A percentile compares a stretch with the other conserved stretches of the same genome.
Conservation (phyloP, 1,140 invertebrate genomes). For the Leucophenga varia region DNA sequence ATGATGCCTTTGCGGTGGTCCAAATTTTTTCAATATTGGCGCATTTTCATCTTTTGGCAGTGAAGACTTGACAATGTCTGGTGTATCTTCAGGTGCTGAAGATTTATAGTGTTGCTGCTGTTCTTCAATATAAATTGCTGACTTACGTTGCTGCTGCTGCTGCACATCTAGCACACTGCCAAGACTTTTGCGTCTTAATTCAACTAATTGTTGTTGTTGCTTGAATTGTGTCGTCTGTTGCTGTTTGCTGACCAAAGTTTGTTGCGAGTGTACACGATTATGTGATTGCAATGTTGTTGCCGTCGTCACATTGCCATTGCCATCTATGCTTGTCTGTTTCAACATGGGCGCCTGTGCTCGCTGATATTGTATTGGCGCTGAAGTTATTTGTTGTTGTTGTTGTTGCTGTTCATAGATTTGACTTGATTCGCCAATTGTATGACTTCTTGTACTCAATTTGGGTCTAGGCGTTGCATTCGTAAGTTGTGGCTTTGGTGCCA, state of each 20-base stretch:
- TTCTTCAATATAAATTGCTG: conserved; percentile 3
- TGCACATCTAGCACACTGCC: conserved; percentile 34
- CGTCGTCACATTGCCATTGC: not conserved
- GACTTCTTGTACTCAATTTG: conserved; percentile 25
- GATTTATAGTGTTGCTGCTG: conserved; percentile 35
- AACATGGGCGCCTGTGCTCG: conserved; percentile 4
- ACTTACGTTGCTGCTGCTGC: conserved; percentile 18
- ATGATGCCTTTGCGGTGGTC: conserved; percentile 48
- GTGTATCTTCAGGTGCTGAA: conserved; percentile 45
- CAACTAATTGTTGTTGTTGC: conserved; percentile 5
- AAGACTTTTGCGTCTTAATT: conserved; percentile 41
- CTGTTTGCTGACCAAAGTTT: not conserved
- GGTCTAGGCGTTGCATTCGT: conserved; percentile 14
- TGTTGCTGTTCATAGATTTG: not conserved
- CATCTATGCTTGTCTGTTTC: not conserved
- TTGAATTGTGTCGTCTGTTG: conserved; percentile 1
- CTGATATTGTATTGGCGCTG: conserved; percentile 1
- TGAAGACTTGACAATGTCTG: conserved; percentile 52
- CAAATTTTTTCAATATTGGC: conserved; percentile 48
- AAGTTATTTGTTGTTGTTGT: conserved; percentile 1
- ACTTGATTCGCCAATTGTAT: conserved; percentile 27
- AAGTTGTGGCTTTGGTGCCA: conserved; percentile 9
- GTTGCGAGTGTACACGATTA: not conserved
- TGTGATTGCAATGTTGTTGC: not conserved
- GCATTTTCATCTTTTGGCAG: conserved; percentile 46